Conservation (phyloP, 2,888 invertebrate species). For the Cabera pusaria region DNA sequence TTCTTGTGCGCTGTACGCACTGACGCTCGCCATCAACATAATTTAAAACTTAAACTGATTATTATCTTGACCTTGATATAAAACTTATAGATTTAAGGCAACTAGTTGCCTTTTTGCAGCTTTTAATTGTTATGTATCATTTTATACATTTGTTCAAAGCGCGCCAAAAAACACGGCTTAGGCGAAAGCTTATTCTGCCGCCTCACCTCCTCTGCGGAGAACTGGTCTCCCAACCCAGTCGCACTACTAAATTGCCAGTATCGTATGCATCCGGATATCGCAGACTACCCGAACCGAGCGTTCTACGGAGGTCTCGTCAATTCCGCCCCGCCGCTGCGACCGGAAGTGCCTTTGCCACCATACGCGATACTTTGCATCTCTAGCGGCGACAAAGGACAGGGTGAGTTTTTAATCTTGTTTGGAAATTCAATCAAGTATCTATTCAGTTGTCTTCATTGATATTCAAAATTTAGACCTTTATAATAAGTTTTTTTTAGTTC, state of each 20-base stretch:
- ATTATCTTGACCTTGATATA: no score
- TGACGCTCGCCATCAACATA: no score
- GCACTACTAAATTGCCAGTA: conserved; percentile 88
- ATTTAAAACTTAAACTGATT: no score
- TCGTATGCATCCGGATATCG: conserved; percentile 93
- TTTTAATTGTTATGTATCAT: no score
- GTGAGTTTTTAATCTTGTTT: no score
- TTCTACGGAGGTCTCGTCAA: conserved; percentile 86
- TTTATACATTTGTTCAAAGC: conserved; percentile 75
- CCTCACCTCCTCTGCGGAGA: conserved; percentile 83
- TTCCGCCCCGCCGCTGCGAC: conserved; percentile 43
- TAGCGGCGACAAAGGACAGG: conserved; percentile 6
- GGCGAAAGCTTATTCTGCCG: conserved; percentile 91
- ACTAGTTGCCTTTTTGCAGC: no score
- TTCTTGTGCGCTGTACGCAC: no score
- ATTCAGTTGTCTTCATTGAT: no score
- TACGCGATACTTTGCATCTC: conserved; percentile 5
- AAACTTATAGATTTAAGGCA: no score
- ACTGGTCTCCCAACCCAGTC: conserved; percentile 65
- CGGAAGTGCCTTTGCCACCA: conserved; percentile 47
- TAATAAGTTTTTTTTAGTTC: no score
- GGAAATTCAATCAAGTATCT: no score
- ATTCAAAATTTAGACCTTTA: no score
- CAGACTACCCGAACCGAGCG: conserved; percentile 89
- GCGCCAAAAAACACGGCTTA: conserved; percentile 87